Evolutionary conservation across 2,888 invertebrate species (phyloP).

Genomic region (Melanchra persicariae): DNA sequence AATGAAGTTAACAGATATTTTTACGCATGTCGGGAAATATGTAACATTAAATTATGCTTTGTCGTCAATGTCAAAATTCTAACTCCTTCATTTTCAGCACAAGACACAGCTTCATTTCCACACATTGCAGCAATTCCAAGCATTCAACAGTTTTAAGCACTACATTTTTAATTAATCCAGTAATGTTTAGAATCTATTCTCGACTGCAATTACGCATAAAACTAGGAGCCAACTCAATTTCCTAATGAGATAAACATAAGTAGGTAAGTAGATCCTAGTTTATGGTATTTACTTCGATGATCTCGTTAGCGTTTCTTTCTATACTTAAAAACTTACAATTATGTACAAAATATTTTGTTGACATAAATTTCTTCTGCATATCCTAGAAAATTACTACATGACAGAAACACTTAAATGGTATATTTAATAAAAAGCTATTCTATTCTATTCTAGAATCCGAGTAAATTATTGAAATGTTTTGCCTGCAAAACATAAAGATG

Average conservation of each 20-base stretch:
- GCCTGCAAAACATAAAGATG: not conserved
- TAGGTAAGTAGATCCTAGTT: not conserved
- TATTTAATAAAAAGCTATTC: too few relatives aligned
- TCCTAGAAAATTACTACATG: too few relatives aligned
- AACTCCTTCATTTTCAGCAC: not conserved
- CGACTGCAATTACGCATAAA: slow-evolving; percentile 23
- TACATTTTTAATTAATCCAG: slow-evolving; percentile 16
- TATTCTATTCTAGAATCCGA: not conserved
- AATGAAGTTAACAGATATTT: not conserved
- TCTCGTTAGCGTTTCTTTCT: slow-evolving; percentile 7
- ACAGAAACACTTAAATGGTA: too few relatives aligned
- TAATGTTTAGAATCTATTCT: slow-evolving; percentile 26
- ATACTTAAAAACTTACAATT: not conserved
- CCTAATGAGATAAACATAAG: not conserved
- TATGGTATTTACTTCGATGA: slow-evolving; percentile 1
- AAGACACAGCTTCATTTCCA: too few relatives aligned
- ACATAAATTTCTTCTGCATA: slow-evolving; percentile 1
- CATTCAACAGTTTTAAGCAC: slow-evolving; percentile 24
- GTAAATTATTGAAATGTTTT: not conserved
- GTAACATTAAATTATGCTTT: not conserved
- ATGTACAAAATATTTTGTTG: not conserved
- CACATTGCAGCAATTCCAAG: slow-evolving; percentile 12
- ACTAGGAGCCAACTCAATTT: slow-evolving; percentile 19
- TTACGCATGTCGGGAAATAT: not conserved
- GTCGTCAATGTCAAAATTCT: not conserved